phyloP scores from a whole-genome alignment of 2,797 vertebrate genomes.

The Microchirus variegatus region DNA sequence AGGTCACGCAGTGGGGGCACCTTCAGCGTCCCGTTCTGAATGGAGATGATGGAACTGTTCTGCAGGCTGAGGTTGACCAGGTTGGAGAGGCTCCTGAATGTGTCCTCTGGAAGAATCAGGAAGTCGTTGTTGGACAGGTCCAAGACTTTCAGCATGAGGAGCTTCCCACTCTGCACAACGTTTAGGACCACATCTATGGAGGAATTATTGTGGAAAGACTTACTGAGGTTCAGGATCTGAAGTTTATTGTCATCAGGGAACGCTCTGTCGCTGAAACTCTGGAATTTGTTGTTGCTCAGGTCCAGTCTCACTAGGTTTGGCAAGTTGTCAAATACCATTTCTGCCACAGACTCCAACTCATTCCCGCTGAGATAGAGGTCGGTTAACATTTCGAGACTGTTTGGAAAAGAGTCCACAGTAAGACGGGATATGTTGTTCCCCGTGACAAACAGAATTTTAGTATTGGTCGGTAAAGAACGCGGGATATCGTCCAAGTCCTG shows the following conservation, averaged over 20 bases:
- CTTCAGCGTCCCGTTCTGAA: conserved; percentile 79
- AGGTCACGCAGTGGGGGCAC: conserved; percentile 80
- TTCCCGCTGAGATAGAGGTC: conserved; percentile 88
- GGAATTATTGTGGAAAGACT: conserved; percentile 68
- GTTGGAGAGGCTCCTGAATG: conserved; percentile 71
- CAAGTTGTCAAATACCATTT: conserved; percentile 82
- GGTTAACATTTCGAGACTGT: conserved; percentile 78
- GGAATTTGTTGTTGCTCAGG: conserved; percentile 88
- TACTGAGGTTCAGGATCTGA: conserved; percentile 82
- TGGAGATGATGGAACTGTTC: conserved; percentile 88
- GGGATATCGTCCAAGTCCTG: conserved; percentile 85
- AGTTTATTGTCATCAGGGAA: conserved; percentile 80
- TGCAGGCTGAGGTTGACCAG: conserved; percentile 85
- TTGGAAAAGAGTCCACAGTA: conserved; percentile 79
- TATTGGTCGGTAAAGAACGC: conserved; percentile 81
- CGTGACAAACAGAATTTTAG: conserved; percentile 85
- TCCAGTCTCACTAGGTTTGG: conserved; percentile 87
- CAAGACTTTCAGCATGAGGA: conserved; percentile 76
- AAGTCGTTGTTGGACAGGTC: conserved; percentile 84
- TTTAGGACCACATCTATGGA: conserved; percentile 20
- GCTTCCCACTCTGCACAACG: conserved; percentile 65
- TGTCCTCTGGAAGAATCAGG: conserved; percentile 77
- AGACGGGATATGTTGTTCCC: conserved; percentile 84
- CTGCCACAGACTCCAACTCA: conserved; percentile 79
- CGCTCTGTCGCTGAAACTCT: conserved; percentile 75